Percentiles rank a stretch among this genome's conserved stretches.
These are phyloP conservation scores for Clusia tigrina DNA, from an alignment of 2,888 invertebrate species.

Conservation along the genomic window DNA sequence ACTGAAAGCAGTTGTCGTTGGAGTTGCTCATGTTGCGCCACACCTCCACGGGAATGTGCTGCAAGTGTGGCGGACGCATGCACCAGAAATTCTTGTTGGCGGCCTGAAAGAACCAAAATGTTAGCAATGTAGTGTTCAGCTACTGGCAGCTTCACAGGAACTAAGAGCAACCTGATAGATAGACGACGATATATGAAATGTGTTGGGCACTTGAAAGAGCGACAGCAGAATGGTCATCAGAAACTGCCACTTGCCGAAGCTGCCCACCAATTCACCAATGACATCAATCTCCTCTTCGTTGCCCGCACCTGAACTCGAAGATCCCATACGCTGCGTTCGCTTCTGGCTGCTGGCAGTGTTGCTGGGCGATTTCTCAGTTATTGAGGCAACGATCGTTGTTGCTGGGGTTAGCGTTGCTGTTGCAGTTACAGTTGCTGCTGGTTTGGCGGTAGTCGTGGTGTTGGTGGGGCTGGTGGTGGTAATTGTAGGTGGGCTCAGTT, in stretches of 20 bases:
- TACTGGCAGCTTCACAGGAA: not conserved
- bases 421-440: slow-evolving; percentile 32
- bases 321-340: slow-evolving; percentile 20
- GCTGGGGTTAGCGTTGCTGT: slow-evolving; percentile 32
- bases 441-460: slow-evolving; percentile 22
- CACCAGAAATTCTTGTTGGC: slow-evolving; percentile 76
- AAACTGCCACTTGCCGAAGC: slow-evolving; percentile 81
- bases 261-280: slow-evolving; percentile 74
- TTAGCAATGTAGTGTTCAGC: not conserved
- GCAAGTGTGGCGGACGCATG: slow-evolving; percentile 69
- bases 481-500: slow-evolving; percentile 19
- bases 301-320: slow-evolving; percentile 15
- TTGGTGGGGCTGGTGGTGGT: slow-evolving; percentile 35
- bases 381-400: slow-evolving; percentile 21
- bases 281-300: slow-evolving; percentile 69
- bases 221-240: slow-evolving; percentile 77
- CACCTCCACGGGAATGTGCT: slow-evolving; percentile 66
- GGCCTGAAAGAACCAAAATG: slow-evolving; percentile 64
- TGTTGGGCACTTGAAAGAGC: slow-evolving; percentile 80
- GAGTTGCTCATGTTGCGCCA: slow-evolving; percentile 78
- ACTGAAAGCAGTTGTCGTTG: slow-evolving; percentile 68
- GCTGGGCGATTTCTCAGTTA: slow-evolving; percentile 29
- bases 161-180: slow-evolving; percentile 71
- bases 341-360: slow-evolving; percentile 28
- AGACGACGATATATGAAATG: slow-evolving; percentile 80